Percentiles rank a stretch among this genome's conserved stretches.
Conservation (phyloP, 2,888 invertebrate genomes). For the Pheosia gnoma region DNA sequence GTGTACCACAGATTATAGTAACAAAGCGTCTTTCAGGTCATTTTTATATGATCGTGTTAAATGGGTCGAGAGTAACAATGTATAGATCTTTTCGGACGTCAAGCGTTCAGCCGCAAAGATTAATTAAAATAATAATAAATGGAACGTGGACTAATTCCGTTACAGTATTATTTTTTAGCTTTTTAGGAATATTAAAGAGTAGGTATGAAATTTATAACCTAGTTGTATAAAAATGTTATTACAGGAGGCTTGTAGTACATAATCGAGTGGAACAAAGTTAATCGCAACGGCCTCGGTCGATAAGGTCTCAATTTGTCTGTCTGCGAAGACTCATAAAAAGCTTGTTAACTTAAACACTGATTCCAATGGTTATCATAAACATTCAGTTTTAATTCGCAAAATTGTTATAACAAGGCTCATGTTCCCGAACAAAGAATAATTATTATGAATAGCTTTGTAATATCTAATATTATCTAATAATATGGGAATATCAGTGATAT, state of each 20-base stretch:
- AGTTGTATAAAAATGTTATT: background rate
- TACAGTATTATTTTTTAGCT: background rate
- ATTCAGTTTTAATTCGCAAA: background rate
- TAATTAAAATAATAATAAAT: constrained; percentile 7
- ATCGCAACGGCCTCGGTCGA: background rate
- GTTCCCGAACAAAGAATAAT: too few relatives aligned
- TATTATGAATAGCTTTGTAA: too few relatives aligned
- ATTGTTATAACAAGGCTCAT: background rate
- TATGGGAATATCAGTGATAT: too few relatives aligned
- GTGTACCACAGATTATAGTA: background rate
- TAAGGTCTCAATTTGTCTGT: constrained; percentile 6
- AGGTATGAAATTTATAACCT: too few relatives aligned
- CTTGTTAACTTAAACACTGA: constrained; percentile 1
- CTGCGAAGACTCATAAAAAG: constrained; percentile 1
- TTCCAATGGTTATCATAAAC: background rate
- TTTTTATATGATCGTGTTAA: constrained; percentile 2
- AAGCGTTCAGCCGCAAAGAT: constrained; percentile 1
- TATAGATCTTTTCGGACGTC: background rate
- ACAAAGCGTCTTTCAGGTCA: background rate
- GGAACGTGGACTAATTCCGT: background rate
- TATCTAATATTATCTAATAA: too few relatives aligned
- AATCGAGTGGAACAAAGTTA: background rate
- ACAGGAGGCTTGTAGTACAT: background rate
- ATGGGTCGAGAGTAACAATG: constrained; percentile 2
- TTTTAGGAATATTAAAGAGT: too few relatives aligned